Evolutionary conservation across 2,888 invertebrate genomes (phyloP), one percentile per base, ranked within the genome.

Genomic region (Eupithecia subumbrata): DNA sequence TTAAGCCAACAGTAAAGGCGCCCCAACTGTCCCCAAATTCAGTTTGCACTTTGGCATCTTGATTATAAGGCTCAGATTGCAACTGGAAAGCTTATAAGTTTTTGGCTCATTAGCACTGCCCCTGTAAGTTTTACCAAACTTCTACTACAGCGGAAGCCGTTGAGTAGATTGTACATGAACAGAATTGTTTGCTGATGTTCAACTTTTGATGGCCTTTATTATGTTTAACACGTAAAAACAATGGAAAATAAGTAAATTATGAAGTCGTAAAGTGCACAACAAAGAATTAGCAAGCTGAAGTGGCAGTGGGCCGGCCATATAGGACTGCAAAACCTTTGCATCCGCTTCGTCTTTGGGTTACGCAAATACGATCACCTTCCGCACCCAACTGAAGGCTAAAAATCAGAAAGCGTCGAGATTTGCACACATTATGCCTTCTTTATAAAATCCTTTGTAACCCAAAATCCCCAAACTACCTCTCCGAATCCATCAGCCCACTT

Each of bases 61-160:
- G 18, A n/a, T 34, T 16, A 69, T 69, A 76, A 69, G 60, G 74
- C 52, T 25, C 37, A 69, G 43, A 72, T 74, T 76, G 71, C 71
- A 71, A 66, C 40, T 64, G 25, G 30, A 52, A 67, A 67, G 66
- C 11, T 63, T 71, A 71, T 56, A 76, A 48, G 22, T 74, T 72
- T 74, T 76, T 74, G 76, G 71, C 69, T 74, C 71, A 76, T 76
- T 76, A 76, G 56, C 71, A 34, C 43, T 30, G 63, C 71, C 52
- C 40, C 45, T 34, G 60, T 63, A 60, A 68, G 71, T 67, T 71
- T 69, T 25, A 63, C 68, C 45, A 52, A 73, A 76, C 70, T 66
- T 68, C 40, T 66, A 43, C 40, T n/a, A 71, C 34, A 71, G 40
- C 66, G 66, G 66, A 67, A 67, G 66, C 37, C 30, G 66, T 40